These are phyloP conservation scores for Trematomus bernacchii DNA, from an alignment of 2,797 vertebrate genomes.

Conservation along the genomic window DNA sequence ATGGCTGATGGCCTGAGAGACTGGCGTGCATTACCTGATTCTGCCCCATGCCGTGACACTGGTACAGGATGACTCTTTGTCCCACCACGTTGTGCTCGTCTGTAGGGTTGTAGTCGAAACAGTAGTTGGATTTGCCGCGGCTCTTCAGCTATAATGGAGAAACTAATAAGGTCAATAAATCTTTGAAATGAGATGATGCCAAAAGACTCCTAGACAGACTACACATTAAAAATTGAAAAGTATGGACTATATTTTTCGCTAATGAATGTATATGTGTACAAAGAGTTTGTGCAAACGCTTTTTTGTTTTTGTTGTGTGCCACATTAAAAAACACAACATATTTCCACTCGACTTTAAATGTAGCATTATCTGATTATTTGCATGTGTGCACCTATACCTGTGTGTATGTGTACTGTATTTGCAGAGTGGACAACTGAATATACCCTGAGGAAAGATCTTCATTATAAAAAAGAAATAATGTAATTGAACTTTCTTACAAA, in stretches of 20 bases:
- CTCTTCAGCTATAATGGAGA: slow-evolving; percentile 87
- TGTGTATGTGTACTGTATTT: too few species aligned
- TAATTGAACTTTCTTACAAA: neutral
- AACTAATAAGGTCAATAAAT: neutral
- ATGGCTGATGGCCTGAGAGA: neutral
- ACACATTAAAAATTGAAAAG: neutral
- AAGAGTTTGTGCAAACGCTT: neutral
- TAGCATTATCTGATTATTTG: too few species aligned
- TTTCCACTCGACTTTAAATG: too few species aligned
- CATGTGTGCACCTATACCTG: too few species aligned
- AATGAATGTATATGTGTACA: neutral
- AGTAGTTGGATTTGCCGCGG: slow-evolving; percentile 88
- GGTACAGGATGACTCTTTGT: slow-evolving; percentile 90
- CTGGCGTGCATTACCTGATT: slow-evolving; percentile 89
- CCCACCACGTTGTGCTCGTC: slow-evolving; percentile 87
- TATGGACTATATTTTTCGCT: neutral
- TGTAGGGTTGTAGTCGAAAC: slow-evolving; percentile 96
- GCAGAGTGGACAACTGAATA: too few species aligned
- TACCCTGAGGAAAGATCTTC: too few species aligned
- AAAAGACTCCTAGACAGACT: neutral
- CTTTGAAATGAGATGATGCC: neutral
- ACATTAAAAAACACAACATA: too few species aligned
- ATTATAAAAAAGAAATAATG: too few species aligned
- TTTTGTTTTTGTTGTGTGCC: too few species aligned
- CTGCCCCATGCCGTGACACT: slow-evolving; percentile 96